Evolutionary conservation across 2,113 vertebrate genomes (phyloP).

Genomic region (Guaruba guarouba): DNA sequence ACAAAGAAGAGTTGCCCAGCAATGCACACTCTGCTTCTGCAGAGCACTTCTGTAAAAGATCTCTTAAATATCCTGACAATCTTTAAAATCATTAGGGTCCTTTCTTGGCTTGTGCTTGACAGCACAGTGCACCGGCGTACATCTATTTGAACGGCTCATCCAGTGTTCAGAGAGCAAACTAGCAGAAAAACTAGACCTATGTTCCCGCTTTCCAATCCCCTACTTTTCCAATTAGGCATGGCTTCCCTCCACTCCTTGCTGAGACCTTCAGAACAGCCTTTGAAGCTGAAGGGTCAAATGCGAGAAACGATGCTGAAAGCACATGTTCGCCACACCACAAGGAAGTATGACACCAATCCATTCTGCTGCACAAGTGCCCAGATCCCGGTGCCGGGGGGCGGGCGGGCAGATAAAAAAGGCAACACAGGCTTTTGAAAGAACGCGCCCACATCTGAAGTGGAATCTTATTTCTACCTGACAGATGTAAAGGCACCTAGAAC

Average conservation of each 20-base stretch:
- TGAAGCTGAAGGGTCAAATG: slow-evolving; percentile 15
- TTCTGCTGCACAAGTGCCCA: background rate
- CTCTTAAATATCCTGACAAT: background rate
- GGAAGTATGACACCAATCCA: background rate
- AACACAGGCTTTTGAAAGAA: background rate
- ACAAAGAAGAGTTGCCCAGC: background rate
- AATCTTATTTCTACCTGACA: background rate
- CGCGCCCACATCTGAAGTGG: background rate
- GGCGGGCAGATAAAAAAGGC: background rate
- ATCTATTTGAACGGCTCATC: background rate
- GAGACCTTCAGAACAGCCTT: slow-evolving; percentile 3
- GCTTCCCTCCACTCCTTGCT: background rate
- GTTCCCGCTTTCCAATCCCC: background rate
- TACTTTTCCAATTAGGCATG: slow-evolving; percentile 18
- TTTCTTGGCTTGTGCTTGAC: background rate
- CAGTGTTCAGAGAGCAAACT: background rate
- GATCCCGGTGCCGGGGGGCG: background rate
- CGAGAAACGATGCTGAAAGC: background rate
- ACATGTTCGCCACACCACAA: background rate
- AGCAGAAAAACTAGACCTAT: background rate
- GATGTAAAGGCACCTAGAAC: background rate
- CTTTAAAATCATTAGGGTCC: background rate
- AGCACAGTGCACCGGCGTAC: background rate
- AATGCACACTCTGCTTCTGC: background rate
- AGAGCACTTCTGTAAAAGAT: background rate